phyloP scores from a whole-genome alignment of 64 coral and sea anemone genomes.

The Dendronephthya gigantea region DNA sequence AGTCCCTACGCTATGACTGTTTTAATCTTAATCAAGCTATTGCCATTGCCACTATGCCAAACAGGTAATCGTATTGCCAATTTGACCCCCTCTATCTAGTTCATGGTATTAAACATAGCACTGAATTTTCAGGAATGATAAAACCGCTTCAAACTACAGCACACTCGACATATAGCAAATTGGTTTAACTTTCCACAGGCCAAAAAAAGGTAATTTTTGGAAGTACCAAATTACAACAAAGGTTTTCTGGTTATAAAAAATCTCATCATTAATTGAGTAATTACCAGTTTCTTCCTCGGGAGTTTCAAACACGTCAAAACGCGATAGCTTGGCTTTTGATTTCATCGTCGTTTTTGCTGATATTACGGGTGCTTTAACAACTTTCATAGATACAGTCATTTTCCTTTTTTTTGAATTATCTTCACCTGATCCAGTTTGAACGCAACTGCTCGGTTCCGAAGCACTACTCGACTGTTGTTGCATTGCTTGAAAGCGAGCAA shows the following conservation, averaged over 20 bases:
- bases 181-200: too few species aligned
- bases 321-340: neutral
- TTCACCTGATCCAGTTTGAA: neutral
- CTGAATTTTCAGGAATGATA: too few species aligned
- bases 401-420: neutral
- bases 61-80: too few species aligned
- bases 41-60: too few species aligned
- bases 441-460: neutral
- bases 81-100: too few species aligned
- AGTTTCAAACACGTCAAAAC: slow-evolving; percentile 2
- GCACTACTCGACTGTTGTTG: neutral
- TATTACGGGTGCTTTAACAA: neutral
- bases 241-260: neutral
- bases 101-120: too few species aligned
- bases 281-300: slow-evolving; percentile 17
- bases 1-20: too few species aligned
- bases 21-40: too few species aligned
- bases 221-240: neutral
- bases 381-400: neutral
- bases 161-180: too few species aligned
- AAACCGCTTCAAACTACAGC: too few species aligned
- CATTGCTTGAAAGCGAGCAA: slow-evolving; percentile 19
- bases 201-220: too few species aligned
- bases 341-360: neutral
- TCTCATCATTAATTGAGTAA: neutral